phyloP scores from a whole-genome alignment of 2,797 vertebrate species.

The Limosa lapponica region DNA sequence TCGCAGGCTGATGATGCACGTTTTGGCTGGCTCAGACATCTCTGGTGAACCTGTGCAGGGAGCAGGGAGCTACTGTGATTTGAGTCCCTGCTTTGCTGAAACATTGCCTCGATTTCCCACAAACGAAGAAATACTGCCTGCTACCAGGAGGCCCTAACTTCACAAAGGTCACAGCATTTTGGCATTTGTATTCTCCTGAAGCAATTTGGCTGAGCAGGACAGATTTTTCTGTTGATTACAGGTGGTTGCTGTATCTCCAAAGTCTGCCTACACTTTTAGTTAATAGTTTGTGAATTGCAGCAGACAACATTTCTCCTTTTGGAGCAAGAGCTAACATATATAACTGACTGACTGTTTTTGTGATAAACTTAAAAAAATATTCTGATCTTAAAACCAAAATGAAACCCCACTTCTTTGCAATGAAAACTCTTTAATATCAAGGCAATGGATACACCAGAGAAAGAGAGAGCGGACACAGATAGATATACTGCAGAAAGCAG shows the following conservation, averaged over 20 bases:
- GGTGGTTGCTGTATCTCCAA: neutral
- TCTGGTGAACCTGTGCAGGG: neutral
- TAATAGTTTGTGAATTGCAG: neutral
- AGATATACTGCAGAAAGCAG: neutral
- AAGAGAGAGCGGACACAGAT: neutral
- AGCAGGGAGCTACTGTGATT: neutral
- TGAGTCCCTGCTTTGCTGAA: neutral
- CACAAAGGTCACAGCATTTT: neutral
- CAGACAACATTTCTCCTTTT: neutral
- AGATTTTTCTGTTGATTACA: neutral
- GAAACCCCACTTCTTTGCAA: neutral
- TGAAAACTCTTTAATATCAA: neutral
- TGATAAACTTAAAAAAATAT: neutral
- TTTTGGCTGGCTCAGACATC: neutral
- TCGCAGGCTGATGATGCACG: neutral
- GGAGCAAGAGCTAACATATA: neutral
- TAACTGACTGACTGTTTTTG: neutral
- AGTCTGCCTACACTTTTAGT: neutral
- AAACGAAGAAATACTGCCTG: neutral
- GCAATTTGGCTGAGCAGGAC: neutral
- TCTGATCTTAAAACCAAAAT: neutral
- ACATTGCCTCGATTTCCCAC: accelerated
- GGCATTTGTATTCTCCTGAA: neutral
- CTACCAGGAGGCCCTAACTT: neutral
- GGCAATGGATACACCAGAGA: neutral